Base-by-base conservation (phyloP, 2,888 invertebrate species). In the Euproctis similis region DNA sequence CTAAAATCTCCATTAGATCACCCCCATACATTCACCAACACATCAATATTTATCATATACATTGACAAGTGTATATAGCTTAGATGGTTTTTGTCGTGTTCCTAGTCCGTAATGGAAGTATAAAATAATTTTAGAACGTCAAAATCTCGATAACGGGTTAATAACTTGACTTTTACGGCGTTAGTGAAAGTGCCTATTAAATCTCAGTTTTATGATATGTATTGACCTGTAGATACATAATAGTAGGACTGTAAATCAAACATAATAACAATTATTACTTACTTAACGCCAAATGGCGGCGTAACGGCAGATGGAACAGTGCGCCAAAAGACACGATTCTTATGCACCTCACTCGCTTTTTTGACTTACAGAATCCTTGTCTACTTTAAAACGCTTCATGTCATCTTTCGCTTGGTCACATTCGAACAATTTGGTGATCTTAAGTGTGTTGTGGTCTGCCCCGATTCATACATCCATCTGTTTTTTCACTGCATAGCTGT, bases 151-250 rank as follows among this genome's bases (percentile, higher is more conserved):
- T 21, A 24, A 45, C 26, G 23, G 37, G 29, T 32, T 40, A 42
- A 37, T 43, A 40, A 25, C 17, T 28, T 20, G 14, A 22, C 14
- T 61, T 70, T 72, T 69, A 74, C 57, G 55, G 46, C 44, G 49
- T 38, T 41, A 47, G 39, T 42, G 53, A 57, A 66, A 66, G 65
- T 66, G 54, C 49, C 59, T 62, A 69, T 72, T 63, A 71, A 59
- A 55, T 45, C 36, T 50, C 6, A 14, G 62, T 63, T 70, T 71
- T 69, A 72, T 60, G 53, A 36, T 42, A 36, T 46, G 35, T 33
- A 40, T 37, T 34, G 53, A 47, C 52, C 50, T 53, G 54, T 47
- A 38, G 46, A 36, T 49, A 42, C 40, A 37, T 38, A 6, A 4
- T 14, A 14, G n/a, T 14, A 14, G 14, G 14, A 14, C 20, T 30